Conservation (phyloP, 2,113 vertebrate genomes). For the Bufo gargarizans region DNA sequence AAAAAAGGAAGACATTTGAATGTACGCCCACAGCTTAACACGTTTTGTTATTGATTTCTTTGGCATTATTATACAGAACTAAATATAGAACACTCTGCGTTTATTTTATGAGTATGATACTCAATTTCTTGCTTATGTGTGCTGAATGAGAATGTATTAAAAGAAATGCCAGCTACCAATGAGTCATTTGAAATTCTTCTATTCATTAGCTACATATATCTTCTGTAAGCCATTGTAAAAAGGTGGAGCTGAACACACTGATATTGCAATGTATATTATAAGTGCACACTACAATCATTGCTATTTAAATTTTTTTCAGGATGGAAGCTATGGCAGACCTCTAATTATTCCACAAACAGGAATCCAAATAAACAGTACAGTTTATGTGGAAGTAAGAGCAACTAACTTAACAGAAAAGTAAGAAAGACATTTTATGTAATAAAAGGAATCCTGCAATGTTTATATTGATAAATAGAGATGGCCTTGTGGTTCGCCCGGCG, state of each 20-base stretch:
- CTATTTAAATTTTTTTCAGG: conserved; percentile 60
- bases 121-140: background rate
- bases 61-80: too few species aligned
- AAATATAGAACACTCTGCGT: background rate
- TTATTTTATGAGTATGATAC: background rate
- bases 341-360: conserved; percentile 66
- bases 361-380: conserved; percentile 68
- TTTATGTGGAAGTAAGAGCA: conserved; percentile 75
- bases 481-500: too few species aligned
- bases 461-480: background rate
- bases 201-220: background rate
- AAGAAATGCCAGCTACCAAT: background rate
- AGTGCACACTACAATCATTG: background rate
- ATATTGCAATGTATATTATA: background rate
- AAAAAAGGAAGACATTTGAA: background rate
- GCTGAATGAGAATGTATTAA: background rate
- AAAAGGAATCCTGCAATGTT: background rate
- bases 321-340: conserved; percentile 61
- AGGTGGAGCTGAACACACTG: background rate
- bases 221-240: background rate
- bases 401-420: conserved; percentile 74
- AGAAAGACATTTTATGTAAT: background rate
- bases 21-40: background rate
- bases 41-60: background rate
- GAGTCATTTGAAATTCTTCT: background rate